Conservation (phyloP, 2,113 vertebrate genomes). For the Empidonax alnorum region DNA sequence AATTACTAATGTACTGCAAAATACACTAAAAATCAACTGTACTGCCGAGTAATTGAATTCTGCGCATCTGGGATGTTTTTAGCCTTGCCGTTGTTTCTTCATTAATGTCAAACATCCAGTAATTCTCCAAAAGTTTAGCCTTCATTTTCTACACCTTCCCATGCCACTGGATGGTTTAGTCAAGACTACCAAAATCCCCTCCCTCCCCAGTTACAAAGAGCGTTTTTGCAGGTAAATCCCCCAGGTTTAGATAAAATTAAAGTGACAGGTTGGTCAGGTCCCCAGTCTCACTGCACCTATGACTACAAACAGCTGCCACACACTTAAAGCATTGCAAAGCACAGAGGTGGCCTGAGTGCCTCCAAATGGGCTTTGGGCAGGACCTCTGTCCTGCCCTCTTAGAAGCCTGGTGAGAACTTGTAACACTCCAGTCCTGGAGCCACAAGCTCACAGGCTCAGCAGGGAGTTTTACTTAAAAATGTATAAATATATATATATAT, state of each 20-base stretch:
- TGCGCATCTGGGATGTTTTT: conserved; percentile 19
- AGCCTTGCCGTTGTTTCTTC: conserved; percentile 19
- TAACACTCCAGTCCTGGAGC: not conserved
- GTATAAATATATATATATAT: too few species aligned
- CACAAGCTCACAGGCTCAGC: not conserved
- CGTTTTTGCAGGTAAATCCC: not conserved
- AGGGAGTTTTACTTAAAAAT: too few species aligned
- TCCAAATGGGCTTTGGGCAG: not conserved
- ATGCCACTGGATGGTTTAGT: not conserved
- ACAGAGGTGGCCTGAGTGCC: not conserved
- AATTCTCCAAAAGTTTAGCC: not conserved
- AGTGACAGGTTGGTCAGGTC: not conserved
- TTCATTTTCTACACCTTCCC: not conserved
- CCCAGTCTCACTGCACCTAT: not conserved
- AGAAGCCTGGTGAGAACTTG: not conserved
- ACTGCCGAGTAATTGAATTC: conserved; percentile 30
- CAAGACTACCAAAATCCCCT: not conserved
- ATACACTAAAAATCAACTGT: conserved; percentile 17
- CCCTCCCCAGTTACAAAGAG: not conserved
- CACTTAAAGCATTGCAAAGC: not conserved
- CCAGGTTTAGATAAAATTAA: not conserved
- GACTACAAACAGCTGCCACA: not conserved
- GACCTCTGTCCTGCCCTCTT: not conserved
- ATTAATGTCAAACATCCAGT: not conserved
- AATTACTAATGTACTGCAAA: conserved; percentile 50